These are phyloP conservation scores for Thomomys bottae DNA, from an alignment of 2,113 vertebrate species.

Conservation along the genomic window DNA sequence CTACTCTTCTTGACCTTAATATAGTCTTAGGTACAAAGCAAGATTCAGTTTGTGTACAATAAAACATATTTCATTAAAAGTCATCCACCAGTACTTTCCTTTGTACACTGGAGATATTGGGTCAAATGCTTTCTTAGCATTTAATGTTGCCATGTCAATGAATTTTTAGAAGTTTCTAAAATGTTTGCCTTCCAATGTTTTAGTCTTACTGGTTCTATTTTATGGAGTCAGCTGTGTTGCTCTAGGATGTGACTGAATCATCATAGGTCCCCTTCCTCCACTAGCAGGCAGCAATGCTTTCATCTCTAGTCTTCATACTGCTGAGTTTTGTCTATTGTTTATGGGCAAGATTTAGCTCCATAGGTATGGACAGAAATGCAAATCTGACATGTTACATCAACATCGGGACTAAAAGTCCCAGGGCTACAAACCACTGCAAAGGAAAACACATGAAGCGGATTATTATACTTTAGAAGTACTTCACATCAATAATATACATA, in stretches of 20 bases:
- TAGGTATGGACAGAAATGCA: conserved; percentile 75
- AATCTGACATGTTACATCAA: conserved; percentile 77
- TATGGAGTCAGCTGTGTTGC: background rate
- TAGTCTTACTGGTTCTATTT: conserved; percentile 39
- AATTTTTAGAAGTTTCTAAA: background rate
- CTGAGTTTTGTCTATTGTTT: conserved; percentile 28
- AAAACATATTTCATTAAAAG: conserved; percentile 55
- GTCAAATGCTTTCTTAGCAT: conserved; percentile 42
- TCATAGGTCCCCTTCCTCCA: conserved; percentile 13
- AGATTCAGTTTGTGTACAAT: conserved; percentile 60
- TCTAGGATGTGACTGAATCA: conserved; percentile 26
- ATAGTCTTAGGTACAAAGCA: conserved; percentile 56
- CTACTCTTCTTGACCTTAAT: conserved; percentile 48
- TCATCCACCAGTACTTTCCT: conserved; percentile 20
- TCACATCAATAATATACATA: background rate
- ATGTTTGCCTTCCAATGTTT: conserved; percentile 32
- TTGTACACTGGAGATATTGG: background rate
- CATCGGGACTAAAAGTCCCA: conserved; percentile 84
- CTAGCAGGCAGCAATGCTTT: background rate
- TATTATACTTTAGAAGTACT: background rate
- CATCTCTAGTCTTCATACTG: conserved; percentile 43
- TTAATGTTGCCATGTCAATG: background rate
- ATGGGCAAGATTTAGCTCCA: conserved; percentile 83
- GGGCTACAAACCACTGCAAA: conserved; percentile 86
- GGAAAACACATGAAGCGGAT: conserved; percentile 49